These are phyloP conservation scores for Heliocidaris tuberculata DNA, from an alignment of 35 echinoderm and acorn worm species.

Conservation along the genomic window DNA sequence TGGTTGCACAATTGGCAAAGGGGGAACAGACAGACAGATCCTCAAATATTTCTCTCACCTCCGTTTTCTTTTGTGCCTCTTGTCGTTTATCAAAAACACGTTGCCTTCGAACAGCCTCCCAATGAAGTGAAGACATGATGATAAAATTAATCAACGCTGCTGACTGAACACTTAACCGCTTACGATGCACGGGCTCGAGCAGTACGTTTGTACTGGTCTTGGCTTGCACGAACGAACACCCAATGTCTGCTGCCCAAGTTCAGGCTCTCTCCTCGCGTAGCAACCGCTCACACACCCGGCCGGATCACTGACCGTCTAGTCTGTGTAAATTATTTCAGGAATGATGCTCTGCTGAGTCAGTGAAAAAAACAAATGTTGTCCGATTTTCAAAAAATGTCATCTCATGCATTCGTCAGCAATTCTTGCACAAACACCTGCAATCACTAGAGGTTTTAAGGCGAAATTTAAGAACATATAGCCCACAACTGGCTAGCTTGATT, in stretches of 20 bases:
- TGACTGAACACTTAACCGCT: too few species aligned
- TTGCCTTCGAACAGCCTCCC: conserved; percentile 43
- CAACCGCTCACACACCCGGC: not conserved
- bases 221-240: not conserved
- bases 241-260: not conserved
- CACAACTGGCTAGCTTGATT: too few species aligned
- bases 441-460: too few species aligned
- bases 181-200: too few species aligned
- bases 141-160: not conserved
- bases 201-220: too few species aligned
- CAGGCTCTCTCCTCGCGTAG: conserved; percentile 6
- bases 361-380: not conserved
- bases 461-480: too few species aligned
- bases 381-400: too few species aligned
- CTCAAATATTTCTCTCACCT: not conserved
- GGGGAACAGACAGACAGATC: too few species aligned
- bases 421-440: too few species aligned
- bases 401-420: too few species aligned
- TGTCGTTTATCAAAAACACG: conserved; percentile 3
- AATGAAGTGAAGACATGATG: conserved; percentile 5
- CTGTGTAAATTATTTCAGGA: not conserved
- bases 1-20: too few species aligned
- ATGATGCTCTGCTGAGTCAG: not conserved
- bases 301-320: not conserved
- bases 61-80: not conserved